These are phyloP conservation scores for Sebastes cheni DNA, from an alignment of 2,797 vertebrate species.

Conservation along the genomic window DNA sequence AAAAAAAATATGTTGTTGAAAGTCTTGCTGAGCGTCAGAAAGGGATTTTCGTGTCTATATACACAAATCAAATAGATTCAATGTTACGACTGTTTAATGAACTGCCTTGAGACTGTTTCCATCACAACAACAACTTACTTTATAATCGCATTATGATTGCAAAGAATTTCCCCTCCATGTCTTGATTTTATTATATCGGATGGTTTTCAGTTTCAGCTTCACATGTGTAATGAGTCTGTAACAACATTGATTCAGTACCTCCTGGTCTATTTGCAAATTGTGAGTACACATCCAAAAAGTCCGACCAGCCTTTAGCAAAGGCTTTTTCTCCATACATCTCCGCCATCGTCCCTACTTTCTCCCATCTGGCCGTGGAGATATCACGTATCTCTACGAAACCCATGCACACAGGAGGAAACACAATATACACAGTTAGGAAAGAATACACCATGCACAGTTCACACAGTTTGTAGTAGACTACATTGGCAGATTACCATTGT, in stretches of 20 bases:
- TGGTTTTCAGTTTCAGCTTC: background rate
- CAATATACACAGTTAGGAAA: background rate
- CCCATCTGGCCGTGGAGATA: constrained; percentile 70
- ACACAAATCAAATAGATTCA: too few relatives aligned
- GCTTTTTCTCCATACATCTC: constrained; percentile 81
- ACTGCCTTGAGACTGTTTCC: too few relatives aligned
- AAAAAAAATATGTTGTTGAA: too few relatives aligned
- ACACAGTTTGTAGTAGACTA: background rate
- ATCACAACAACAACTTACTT: too few relatives aligned
- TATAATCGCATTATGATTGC: background rate
- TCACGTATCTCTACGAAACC: constrained; percentile 66
- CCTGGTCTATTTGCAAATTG: constrained; percentile 78
- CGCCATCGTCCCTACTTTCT: accelerated
- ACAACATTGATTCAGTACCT: constrained; percentile 71
- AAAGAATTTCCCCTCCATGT: background rate
- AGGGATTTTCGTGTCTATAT: too few relatives aligned
- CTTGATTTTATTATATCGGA: background rate
- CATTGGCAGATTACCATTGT: constrained; percentile 73
- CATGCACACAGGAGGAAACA: background rate
- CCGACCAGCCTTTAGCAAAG: constrained; percentile 85
- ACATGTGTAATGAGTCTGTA: background rate
- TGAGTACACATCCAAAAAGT: constrained; percentile 86
- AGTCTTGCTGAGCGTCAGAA: accelerated
- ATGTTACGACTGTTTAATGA: background rate
- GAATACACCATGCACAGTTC: too few relatives aligned